These are phyloP conservation scores for Dendrolimus punctatus DNA, from an alignment of 1,140 invertebrate genomes.

Conservation along the genomic window DNA sequence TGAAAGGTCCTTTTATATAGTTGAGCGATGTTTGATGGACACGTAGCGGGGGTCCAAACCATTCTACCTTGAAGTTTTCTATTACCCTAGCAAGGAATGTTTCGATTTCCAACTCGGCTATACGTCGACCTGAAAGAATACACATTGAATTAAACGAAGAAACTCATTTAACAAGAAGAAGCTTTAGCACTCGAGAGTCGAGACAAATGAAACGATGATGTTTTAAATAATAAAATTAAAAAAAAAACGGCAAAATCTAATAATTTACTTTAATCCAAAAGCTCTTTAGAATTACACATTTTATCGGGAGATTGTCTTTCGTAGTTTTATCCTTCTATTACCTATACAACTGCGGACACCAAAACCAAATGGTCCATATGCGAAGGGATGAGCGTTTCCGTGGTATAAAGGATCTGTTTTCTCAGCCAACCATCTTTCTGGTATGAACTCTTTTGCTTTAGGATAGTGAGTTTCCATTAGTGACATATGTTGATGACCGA, in stretches of 20 bases:
- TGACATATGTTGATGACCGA: constrained; percentile 57
- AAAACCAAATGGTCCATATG: constrained; percentile 75
- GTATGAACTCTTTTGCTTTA: constrained; percentile 69
- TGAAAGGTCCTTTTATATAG: constrained; percentile 45
- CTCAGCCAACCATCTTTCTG: constrained; percentile 73
- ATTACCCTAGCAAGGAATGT: constrained; percentile 75
- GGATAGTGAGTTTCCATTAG: constrained; percentile 68
- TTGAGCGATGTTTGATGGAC: constrained; percentile 35
- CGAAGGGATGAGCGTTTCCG: constrained; percentile 71
- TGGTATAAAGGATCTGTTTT: constrained; percentile 53
- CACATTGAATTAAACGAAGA: no score
- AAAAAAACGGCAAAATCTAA: no score
- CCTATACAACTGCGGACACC: constrained; percentile 73
- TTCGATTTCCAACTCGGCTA: constrained; percentile 82
- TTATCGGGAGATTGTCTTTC: no score
- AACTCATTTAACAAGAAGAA: no score
- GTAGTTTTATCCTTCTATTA: constrained; percentile 12
- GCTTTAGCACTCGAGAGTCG: no score
- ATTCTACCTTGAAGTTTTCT: constrained; percentile 72
- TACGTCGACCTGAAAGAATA: constrained; percentile 69
- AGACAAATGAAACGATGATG: no score
- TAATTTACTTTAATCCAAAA: no score
- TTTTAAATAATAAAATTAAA: no score
- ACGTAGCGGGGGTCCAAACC: constrained; percentile 53
- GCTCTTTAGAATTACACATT: no score